phyloP scores from a whole-genome alignment of 2,113 vertebrate genomes.

The Paramormyrops kingsleyae region DNA sequence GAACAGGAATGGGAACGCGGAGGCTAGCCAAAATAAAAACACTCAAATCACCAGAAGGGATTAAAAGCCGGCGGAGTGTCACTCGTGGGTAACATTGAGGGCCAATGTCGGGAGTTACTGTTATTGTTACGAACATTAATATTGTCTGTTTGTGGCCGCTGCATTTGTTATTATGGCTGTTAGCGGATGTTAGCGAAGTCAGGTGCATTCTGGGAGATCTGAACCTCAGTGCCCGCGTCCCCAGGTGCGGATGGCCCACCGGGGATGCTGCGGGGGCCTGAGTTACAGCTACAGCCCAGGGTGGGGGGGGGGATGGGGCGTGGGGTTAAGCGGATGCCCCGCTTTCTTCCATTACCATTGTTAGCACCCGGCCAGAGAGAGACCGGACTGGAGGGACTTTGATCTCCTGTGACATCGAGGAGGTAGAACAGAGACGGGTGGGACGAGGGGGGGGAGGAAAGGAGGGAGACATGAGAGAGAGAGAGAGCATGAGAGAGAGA shows the following conservation, averaged over 20 bases:
- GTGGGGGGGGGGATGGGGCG: constrained; percentile 34
- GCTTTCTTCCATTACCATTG: constrained; percentile 66
- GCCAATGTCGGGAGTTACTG: not conserved
- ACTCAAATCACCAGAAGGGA: not conserved
- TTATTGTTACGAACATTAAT: not conserved
- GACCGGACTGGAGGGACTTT: constrained; percentile 65
- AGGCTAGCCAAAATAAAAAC: not conserved
- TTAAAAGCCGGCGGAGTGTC: not conserved
- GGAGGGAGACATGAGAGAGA: constrained; percentile 23
- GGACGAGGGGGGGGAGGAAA: constrained; percentile 13
- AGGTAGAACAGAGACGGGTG: constrained; percentile 31
- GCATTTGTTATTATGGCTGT: not conserved
- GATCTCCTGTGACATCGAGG: constrained; percentile 63
- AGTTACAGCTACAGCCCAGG: constrained; percentile 36
- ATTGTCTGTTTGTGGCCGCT: not conserved
- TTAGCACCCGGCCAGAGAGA: constrained; percentile 67
- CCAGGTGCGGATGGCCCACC: constrained; percentile 38
- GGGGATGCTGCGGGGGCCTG: constrained; percentile 25
- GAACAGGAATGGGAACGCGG: not conserved
- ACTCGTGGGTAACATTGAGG: not conserved
- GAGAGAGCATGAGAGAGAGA: constrained; percentile 34
- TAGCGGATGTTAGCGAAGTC: not conserved
- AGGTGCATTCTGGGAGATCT: not conserved
- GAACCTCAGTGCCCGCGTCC: constrained; percentile 38
- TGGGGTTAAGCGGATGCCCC: constrained; percentile 49